phyloP scores from a whole-genome alignment of 2,797 vertebrate genomes.

The Labeo calbasu region DNA sequence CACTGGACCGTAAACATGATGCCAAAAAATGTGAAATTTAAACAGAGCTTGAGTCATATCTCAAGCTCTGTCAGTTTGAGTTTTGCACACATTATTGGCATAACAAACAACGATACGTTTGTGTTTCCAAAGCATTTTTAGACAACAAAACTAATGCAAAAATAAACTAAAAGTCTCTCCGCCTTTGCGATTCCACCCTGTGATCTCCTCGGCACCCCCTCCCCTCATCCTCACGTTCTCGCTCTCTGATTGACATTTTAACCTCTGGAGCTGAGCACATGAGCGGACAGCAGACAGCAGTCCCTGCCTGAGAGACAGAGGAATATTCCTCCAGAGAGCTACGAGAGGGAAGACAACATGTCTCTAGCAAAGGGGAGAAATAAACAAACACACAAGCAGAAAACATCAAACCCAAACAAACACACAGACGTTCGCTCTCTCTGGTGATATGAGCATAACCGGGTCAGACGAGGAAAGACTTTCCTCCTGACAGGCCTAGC shows the following conservation, averaged over 20 bases:
- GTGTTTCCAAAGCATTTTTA: constrained; percentile 9
- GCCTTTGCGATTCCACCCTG: neutral
- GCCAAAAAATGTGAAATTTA: neutral
- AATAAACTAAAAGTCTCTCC: constrained; percentile 7
- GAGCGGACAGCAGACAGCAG: constrained; percentile 44
- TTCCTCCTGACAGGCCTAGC: constrained; percentile 49
- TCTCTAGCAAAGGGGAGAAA: constrained; percentile 40
- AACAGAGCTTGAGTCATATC: neutral
- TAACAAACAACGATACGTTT: constrained; percentile 7
- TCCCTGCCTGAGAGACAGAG: constrained; percentile 40
- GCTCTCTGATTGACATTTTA: constrained; percentile 37
- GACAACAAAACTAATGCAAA: constrained; percentile 11
- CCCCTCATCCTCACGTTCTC: neutral
- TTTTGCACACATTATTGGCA: neutral
- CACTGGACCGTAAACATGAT: neutral
- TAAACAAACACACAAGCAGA: constrained; percentile 46
- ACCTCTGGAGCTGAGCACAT: constrained; percentile 37
- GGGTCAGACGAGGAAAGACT: constrained; percentile 54
- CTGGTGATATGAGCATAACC: constrained; percentile 34
- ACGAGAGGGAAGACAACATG: constrained; percentile 22
- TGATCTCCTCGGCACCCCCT: neutral
- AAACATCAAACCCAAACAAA: constrained; percentile 44
- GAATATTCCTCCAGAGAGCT: constrained; percentile 44
- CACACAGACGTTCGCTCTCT: constrained; percentile 35
- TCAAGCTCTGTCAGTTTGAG: constrained; percentile 23